Evolutionary conservation across 2,888 invertebrate species (phyloP).

Genomic region (Volucella inanis): DNA sequence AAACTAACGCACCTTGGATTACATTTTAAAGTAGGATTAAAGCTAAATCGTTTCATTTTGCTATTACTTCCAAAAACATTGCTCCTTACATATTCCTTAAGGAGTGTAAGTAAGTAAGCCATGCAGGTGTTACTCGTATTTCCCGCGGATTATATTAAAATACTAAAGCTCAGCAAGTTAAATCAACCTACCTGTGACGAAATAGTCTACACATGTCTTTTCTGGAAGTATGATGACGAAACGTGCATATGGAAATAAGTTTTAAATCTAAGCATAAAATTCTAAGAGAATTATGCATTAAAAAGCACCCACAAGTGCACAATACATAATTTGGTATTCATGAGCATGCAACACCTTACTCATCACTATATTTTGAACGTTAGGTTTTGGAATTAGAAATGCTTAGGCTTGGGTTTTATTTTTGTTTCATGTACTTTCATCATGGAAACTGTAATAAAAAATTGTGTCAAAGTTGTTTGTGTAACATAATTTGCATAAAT

Average conservation of each 20-base stretch:
- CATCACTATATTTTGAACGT: constrained; percentile 23
- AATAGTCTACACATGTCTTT: constrained; percentile 11
- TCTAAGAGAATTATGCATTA: constrained; percentile 12
- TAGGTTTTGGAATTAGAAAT: neutral
- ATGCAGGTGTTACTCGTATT: neutral
- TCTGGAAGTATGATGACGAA: neutral
- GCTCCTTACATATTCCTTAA: too few species aligned
- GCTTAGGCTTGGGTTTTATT: neutral
- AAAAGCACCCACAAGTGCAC: neutral
- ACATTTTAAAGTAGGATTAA: too few species aligned
- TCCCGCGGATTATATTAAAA: neutral
- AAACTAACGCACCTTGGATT: too few species aligned
- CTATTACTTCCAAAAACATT: too few species aligned
- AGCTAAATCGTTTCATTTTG: too few species aligned
- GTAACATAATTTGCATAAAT: too few species aligned
- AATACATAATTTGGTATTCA: neutral
- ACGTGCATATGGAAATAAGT: constrained; percentile 23
- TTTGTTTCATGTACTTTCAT: neutral
- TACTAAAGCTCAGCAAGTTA: neutral
- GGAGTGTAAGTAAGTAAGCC: too few species aligned
- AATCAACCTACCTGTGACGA: neutral
- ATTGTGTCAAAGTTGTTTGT: too few species aligned
- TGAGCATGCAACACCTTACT: constrained; percentile 11
- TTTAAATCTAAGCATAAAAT: constrained; percentile 13
- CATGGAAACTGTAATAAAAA: neutral